Evolutionary conservation across 2,888 invertebrate species (phyloP).

Genomic region (Papilio demoleus): DNA sequence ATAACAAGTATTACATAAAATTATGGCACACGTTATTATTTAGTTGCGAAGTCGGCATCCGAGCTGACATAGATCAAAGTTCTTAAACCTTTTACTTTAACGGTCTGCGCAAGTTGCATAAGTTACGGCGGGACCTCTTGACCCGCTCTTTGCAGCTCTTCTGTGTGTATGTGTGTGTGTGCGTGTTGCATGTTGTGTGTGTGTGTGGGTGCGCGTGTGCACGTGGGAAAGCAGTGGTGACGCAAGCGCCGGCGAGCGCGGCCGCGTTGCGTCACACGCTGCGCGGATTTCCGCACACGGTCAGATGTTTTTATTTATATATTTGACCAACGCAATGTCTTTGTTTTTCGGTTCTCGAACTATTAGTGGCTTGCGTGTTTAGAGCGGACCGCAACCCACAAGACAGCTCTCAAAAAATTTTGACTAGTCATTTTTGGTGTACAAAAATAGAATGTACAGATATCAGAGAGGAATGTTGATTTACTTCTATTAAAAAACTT

Average conservation of each 20-base stretch:
- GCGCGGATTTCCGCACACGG: conserved; percentile 31
- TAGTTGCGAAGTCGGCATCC: background rate
- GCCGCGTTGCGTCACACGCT: conserved; percentile 42
- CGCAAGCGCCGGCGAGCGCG: conserved; percentile 40
- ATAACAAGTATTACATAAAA: too few relatives aligned
- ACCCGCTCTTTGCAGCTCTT: background rate
- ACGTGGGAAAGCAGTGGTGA: conserved; percentile 49
- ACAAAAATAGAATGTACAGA: too few relatives aligned
- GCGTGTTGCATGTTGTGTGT: conserved; percentile 50
- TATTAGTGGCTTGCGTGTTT: too few relatives aligned
- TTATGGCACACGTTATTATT: background rate
- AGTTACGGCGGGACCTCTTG: background rate
- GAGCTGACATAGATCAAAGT: background rate
- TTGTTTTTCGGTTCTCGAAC: background rate
- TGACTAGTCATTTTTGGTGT: too few relatives aligned
- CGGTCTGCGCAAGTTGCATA: background rate
- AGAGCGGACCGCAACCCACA: too few relatives aligned
- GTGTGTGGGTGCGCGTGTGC: conserved; percentile 45
- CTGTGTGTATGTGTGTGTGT: conserved; percentile 46
- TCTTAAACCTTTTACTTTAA: conserved; percentile 9
- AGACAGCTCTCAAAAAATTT: too few relatives aligned
- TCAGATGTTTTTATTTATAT: conserved; percentile 3
- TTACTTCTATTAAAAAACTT: too few relatives aligned
- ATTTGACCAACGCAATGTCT: conserved; percentile 11
- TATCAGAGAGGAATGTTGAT: too few relatives aligned